phyloP scores from a whole-genome alignment of 2,888 invertebrate genomes.

The Adelphocoris suturalis region DNA sequence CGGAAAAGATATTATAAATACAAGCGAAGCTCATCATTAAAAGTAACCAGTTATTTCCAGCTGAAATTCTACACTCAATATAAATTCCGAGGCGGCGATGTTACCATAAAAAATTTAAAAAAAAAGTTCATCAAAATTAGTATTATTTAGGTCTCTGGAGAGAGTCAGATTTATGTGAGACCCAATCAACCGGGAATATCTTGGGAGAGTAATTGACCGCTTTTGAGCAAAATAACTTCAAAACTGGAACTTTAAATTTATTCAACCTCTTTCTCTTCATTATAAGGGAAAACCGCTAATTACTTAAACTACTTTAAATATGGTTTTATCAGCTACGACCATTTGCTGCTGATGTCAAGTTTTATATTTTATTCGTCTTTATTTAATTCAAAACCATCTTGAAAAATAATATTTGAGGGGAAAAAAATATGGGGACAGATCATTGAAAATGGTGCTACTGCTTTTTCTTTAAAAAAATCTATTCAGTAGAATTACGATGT shows the following conservation, averaged over 20 bases:
- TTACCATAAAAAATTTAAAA: background rate
- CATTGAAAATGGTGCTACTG: too few relatives aligned
- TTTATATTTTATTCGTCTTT: too few relatives aligned
- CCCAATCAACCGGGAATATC: background rate
- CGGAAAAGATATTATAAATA: too few relatives aligned
- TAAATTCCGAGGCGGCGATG: constrained; percentile 30
- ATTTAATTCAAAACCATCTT: too few relatives aligned
- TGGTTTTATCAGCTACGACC: too few relatives aligned
- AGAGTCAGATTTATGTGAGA: constrained; percentile 40
- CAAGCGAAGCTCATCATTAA: constrained; percentile 30
- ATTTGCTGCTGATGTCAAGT: too few relatives aligned
- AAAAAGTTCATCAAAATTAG: constrained; percentile 38
- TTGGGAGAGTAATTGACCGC: constrained; percentile 3
- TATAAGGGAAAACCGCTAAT: background rate
- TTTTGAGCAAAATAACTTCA: background rate
- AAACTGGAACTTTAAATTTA: background rate
- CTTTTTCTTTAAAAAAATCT: too few relatives aligned
- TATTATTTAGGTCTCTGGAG: constrained; percentile 1
- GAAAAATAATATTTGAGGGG: too few relatives aligned
- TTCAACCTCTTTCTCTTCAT: background rate
- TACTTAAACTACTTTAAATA: too few relatives aligned
- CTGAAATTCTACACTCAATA: constrained; percentile 52
- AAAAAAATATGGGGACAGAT: too few relatives aligned
- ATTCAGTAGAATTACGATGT: too few relatives aligned
- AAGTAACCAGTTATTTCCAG: constrained; percentile 38